Percentiles rank a stretch among this genome's conserved stretches.
Evolutionary conservation across 2,113 vertebrate genomes (phyloP).

Genomic region (Urocolius indicus): DNA sequence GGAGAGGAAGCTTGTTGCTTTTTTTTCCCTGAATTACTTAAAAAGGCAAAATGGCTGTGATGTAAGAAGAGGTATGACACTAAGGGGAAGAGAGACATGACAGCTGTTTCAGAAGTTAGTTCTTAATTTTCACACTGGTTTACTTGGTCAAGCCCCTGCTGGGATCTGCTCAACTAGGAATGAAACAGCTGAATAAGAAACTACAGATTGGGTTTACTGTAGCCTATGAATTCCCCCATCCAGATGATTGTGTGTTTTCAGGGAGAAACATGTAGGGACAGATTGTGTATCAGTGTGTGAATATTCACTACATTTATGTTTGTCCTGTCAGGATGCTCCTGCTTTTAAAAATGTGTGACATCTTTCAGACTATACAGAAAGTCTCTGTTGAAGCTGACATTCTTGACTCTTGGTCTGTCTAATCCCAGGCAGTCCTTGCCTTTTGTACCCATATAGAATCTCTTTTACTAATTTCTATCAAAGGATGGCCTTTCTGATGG

Average conservation of each 20-base stretch:
- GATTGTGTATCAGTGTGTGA: neutral
- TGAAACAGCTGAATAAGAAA: neutral
- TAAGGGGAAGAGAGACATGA: neutral
- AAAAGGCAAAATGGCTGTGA: neutral
- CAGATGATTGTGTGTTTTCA: neutral
- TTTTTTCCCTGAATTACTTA: neutral
- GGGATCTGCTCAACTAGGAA: neutral
- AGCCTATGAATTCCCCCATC: neutral
- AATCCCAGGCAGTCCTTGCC: neutral
- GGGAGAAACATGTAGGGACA: neutral
- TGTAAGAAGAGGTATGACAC: neutral
- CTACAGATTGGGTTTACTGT: neutral
- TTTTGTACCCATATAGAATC: neutral
- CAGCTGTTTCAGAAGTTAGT: neutral
- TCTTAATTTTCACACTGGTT: neutral
- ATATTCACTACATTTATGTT: neutral
- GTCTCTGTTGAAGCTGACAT: neutral
- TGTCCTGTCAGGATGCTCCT: neutral
- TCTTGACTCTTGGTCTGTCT: neutral
- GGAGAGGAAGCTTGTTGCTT: neutral
- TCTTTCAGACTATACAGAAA: neutral
- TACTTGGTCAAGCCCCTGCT: neutral
- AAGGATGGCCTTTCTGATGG: neutral
- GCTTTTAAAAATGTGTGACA: neutral
- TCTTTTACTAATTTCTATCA: neutral